These are phyloP conservation scores for Helicoverpa zea DNA, from an alignment of 1,140 invertebrate species.

Conservation along the genomic window DNA sequence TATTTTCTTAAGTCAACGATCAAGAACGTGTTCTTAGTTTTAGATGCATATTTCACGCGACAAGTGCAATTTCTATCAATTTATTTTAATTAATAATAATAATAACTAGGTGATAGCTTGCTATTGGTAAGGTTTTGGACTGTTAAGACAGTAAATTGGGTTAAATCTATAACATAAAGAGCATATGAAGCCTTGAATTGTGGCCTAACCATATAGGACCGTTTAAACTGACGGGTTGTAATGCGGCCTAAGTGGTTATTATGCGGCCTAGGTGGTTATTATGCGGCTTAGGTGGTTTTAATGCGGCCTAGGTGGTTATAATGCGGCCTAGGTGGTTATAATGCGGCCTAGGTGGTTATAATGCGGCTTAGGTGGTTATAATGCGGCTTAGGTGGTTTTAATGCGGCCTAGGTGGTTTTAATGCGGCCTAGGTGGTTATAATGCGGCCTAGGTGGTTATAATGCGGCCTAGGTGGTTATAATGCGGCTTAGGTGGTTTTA, in stretches of 20 bases:
- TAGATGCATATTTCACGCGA: conserved; percentile 37
- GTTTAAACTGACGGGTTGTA: background rate
- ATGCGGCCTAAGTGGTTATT: background rate
- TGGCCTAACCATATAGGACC: background rate
- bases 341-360: background rate
- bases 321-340: background rate
- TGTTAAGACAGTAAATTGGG: conserved; percentile 12
- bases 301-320: background rate
- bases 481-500: background rate
- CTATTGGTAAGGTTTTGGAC: conserved; percentile 1
- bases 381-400: background rate
- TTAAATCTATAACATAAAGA: background rate
- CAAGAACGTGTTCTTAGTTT: conserved; percentile 46
- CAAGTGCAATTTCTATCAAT: conserved; percentile 19
- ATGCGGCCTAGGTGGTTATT: background rate
- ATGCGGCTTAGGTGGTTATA: background rate
- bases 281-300: background rate
- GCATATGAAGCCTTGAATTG: background rate
- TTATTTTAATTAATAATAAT: background rate
- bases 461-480: background rate
- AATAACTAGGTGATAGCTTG: conserved; percentile 6
- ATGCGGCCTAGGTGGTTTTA: too few species aligned
- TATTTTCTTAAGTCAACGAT: conserved; percentile 8
- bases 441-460: background rate
- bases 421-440: too few species aligned